Base-by-base conservation (phyloP, 2,113 vertebrate genomes). In the Spea bombifrons region DNA sequence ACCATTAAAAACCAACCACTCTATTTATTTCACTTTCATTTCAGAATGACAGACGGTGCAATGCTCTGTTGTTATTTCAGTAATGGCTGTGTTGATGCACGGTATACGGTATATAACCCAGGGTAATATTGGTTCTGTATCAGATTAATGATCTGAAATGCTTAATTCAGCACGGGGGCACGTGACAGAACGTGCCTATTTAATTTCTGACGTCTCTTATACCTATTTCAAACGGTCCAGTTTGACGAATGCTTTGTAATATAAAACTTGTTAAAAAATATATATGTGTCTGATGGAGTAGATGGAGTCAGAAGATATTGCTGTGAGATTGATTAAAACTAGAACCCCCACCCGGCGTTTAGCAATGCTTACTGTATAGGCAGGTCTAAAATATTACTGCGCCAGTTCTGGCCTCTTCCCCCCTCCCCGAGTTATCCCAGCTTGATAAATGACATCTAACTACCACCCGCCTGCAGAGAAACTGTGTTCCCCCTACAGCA, bases 301-400 rank as follows among this genome's bases (percentile, higher is more conserved):
- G 30, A 78, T 12, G 3, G 57, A 72, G 55, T 64, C 53, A 70
- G 50, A 76, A 69, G 84, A 84, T 85, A 88, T 86, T 87, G 86
- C 80, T 82, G 69, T 73, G 71, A 83, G 83, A 78, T 63, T 83
- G 82, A 84, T 87, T 86, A 85, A 85, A 85, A 88, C 83, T 87
- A 87, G 85, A 85, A 85, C 85, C 86, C 79, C 83, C 73, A 47
- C 81, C 78, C 73, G 75, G 84, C 76, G 82, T 59, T 84, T 85
- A 80, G 76, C 57, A 80, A 3, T 83, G 81, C 83, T 81, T 75
- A 80, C 85, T 81, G 64, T n/a, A 55, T 86, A 81, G 72, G 50
- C 79, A 86, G 75, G 69, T 67, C 0, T 0, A 84, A 84, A 81
- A 83, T 49, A 16, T 75, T 83, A 43, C 66, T 71, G 73, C 8